Evolutionary conservation across 2,113 vertebrate species (phyloP), one percentile per base, ranked within the genome.

Genomic region (Pelvicachromis taeniatus): DNA sequence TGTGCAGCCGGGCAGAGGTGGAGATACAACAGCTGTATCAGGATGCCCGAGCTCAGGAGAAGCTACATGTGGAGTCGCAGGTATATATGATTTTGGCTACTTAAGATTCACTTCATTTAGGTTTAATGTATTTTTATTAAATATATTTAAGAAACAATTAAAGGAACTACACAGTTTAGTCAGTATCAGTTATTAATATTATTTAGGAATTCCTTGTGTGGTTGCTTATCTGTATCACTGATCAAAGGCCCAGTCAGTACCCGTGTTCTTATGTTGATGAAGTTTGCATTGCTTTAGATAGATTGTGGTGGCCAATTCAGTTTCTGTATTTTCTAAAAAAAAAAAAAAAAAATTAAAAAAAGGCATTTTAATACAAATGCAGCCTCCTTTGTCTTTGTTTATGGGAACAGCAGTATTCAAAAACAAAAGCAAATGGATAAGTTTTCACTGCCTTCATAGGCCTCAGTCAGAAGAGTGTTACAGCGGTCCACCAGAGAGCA

Each of bases 11-110:
- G 78, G 73, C 87, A 85, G 91, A 89, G 13, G 78, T 84, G 73
- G 88, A 84, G 63, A 53, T 26, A 55, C 77, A 90, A 61, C 90
- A 86, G 77, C 87, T 91, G 75, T 84, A 88, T 26, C 83, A 82
- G 77, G 86, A 91, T 85, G 77, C 85, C 73, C 35, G 1, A 63
- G 55, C 53, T 79, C 85, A 85, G 73, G 79, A 86, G 61, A 75
- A 75, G 68, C 84, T 79, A 31, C 80, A 85, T 9, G 48, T 78
- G 23, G 82, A 94, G 29, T 85, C 13, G 6, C 82, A 88, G 93
- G 94, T 93, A 91, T n/a, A 58, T 63, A 68, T 75, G 35, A 50
- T 59, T 38, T 33, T 81, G n/a, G 14, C 12, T 61, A 21, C 35
- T 31, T 52, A 10, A 54, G 14, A 42, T 29, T 42, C 31, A 50